Evolutionary conservation across 2,797 vertebrate genomes (phyloP), one percentile per base, ranked within the genome.

Genomic region (Peromyscus eremicus): DNA sequence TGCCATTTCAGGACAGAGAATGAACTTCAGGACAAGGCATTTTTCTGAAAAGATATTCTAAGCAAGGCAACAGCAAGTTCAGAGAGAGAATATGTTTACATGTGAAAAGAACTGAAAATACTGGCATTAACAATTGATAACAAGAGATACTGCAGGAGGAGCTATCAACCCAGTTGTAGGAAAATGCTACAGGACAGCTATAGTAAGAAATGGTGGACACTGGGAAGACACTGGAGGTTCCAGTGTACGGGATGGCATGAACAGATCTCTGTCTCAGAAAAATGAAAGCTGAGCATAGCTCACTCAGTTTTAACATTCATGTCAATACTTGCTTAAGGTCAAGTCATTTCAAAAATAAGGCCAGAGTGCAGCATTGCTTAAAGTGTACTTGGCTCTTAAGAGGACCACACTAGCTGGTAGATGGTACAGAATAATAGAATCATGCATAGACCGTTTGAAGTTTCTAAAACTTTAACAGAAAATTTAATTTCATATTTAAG

Each of bases 331-430:
- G 49, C 40, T 97, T 75, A 93, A 17, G 1, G 87, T 93, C 76
- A 25, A 77, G n/a, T 82, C 32, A 85, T 95, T 94, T 92, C 40
- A 92, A 94, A 93, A 46, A 71, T 10, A 79, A 90, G 43, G 8
- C 37, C 68, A 49, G 2, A 73, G 5, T 8, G 68, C 1, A 43
- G 5, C 19, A 81, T 43, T 37, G 60, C 52, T 60, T 90, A 73
- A 96, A 84, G 23, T 55, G 23, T 84, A 75, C 91, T 52, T 73
- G 32, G 11, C 68, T 43, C 40, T 68, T 66, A 82, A 34, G 68
- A 77, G 19, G 29, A 37, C 75, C 60, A 87, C 32, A 4, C 49
- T 55, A 57, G 25, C 64, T 79, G 5, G 37, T 10, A 89, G 10
- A 32, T 21, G 83, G 32, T 32, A 4, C 19, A 49, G 29, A 82